Percentiles rank a stretch among this genome's conserved stretches.
phyloP scores from a whole-genome alignment of 2,797 vertebrate genomes.

The Dicrostonyx torquatus region DNA sequence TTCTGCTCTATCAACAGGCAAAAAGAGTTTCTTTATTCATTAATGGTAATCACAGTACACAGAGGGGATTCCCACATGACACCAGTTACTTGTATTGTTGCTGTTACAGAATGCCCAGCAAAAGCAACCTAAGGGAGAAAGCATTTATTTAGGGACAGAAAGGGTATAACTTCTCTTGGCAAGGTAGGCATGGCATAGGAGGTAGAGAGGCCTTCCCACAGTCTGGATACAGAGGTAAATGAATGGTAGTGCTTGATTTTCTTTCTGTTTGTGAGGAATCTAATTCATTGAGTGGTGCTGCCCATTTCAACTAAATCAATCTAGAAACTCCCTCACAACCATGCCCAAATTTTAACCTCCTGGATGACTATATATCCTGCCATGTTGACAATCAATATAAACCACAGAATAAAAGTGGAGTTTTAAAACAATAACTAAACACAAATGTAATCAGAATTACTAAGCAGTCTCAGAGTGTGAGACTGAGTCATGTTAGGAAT shows the following conservation, averaged over 20 bases:
- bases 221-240: too few species aligned
- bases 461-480: neutral
- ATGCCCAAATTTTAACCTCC: neutral
- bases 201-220: too few species aligned
- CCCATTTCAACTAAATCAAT: neutral
- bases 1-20: too few species aligned
- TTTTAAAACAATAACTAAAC: neutral
- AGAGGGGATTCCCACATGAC: too few species aligned
- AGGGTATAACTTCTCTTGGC: neutral
- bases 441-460: neutral
- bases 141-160: too few species aligned
- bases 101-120: neutral
- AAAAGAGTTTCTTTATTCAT: too few species aligned
- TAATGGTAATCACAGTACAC: too few species aligned
- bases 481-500: neutral
- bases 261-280: neutral
- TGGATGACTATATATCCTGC: neutral
- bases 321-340: neutral
- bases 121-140: neutral
- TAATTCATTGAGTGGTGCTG: too few species aligned
- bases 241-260: neutral
- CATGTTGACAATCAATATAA: neutral
- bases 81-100: neutral
- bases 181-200: neutral
- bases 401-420: neutral